phyloP scores from a whole-genome alignment of 2,888 invertebrate genomes.

The Margaritifera margaritifera region DNA sequence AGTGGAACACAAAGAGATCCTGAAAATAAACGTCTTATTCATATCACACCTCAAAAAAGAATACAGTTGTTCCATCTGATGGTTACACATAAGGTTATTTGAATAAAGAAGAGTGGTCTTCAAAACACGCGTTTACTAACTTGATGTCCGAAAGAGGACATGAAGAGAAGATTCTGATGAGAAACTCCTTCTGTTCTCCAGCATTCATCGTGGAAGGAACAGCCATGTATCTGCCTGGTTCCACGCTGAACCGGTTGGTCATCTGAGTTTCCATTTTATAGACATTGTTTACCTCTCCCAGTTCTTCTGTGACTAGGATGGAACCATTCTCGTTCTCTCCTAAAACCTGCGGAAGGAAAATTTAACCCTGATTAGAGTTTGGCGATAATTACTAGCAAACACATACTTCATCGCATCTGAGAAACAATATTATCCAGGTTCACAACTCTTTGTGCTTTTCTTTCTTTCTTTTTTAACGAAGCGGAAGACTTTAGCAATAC shows the following conservation, averaged over 20 bases:
- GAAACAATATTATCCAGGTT: no score
- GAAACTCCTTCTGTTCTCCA: slow-evolving; percentile 54
- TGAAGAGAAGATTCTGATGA: slow-evolving; percentile 53
- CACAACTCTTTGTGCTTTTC: no score
- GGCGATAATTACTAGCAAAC: no score
- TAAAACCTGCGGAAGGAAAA: slow-evolving; percentile 25
- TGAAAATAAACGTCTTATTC: no score
- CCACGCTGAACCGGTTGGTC: slow-evolving; percentile 41
- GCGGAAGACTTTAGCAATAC: no score
- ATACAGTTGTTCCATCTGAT: not conserved
- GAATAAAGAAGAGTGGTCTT: not conserved
- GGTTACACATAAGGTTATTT: not conserved
- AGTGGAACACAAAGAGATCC: no score
- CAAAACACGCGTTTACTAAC: slow-evolving; percentile 24
- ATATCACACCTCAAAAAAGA: no score
- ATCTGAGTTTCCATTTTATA: slow-evolving; percentile 49
- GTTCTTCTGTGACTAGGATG: slow-evolving; percentile 31
- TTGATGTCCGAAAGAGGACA: slow-evolving; percentile 43
- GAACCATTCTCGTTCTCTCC: slow-evolving; percentile 22
- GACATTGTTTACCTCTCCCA: slow-evolving; percentile 49
- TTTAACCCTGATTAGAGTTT: not conserved
- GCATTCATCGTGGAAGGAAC: slow-evolving; percentile 54
- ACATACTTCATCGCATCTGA: no score
- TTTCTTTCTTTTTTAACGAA: no score
- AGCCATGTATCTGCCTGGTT: slow-evolving; percentile 55